Base-by-base conservation (phyloP, 2,113 vertebrate species). In the Lepisosteus osseus region DNA sequence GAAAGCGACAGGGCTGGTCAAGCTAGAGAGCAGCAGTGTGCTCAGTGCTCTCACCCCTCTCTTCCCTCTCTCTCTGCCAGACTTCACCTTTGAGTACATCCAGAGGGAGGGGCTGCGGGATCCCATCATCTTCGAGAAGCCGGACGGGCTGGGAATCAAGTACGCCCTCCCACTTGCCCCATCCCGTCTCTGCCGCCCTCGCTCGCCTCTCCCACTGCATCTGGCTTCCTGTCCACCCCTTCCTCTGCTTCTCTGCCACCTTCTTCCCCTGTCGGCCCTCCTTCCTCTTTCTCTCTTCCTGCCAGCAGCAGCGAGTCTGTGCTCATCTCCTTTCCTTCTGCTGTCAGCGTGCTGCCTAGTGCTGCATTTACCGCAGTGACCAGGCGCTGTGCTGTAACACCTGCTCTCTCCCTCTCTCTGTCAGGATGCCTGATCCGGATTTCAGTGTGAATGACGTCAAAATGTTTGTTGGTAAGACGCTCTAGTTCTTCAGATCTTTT, bases 381-480 rank as follows among this genome's bases (percentile, higher is more conserved):
- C 51, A 44, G 47, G 5, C 47, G 9, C 7, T 61, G 13, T 7
- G 11, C 6, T 73, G 40, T 12, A 54, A 56, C 57, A 40, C 17
- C 3, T 45, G 74, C 14, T 67, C 55, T 8, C 6, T 43, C 47
- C 13, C 51, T 72, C 14, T 79, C 1, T 82, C 82, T 78, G 56
- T 9, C 87, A 99, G 97, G 86, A 99, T 99, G 97, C 97, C 97
- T 1, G 95, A 98, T 78, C 82, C 94, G 0, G 94, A 96, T 81
- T 99, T 99, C 80, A 98, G 95, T 43, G 97, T 99, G 85, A 97
- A 95, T 42, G 97, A 99, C 67, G 97, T 99, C 68, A 96, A 98
- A 77, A 86, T 96, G 74, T 99, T 96, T 81, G 97, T 99, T 3
- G 97, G 97, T 97, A 88, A 94, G 96, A 86, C 71, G 43, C 51